A percentile compares a stretch with the other conserved stretches of the same genome.
Conservation (phyloP, 2,888 invertebrate genomes). For the Mantis religiosa region DNA sequence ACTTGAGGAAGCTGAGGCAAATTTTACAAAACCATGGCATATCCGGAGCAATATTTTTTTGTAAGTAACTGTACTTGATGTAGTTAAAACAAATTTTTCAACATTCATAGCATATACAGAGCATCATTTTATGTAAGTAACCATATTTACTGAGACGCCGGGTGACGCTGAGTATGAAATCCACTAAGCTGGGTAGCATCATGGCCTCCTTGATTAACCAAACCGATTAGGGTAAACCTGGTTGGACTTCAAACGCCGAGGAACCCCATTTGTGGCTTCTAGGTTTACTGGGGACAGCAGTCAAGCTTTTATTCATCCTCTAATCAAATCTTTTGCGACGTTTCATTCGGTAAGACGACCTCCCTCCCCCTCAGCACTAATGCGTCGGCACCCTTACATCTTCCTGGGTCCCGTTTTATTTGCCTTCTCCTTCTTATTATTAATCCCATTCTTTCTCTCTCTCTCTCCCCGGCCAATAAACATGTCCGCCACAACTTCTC, state of each 20-base stretch:
- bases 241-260: not conserved
- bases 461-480: slow-evolving; percentile 3
- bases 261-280: not conserved
- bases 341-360: not conserved
- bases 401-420: not conserved
- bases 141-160: too few relatives aligned
- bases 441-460: slow-evolving; percentile 11
- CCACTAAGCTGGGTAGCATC: not conserved
- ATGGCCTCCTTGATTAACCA: not conserved
- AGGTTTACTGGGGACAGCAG: not conserved
- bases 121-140: too few relatives aligned
- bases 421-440: not conserved
- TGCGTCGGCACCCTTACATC: slow-evolving; percentile 7
- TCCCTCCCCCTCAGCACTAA: not conserved
- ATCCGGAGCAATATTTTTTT: too few relatives aligned
- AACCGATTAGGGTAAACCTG: not conserved
- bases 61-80: too few relatives aligned
- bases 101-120: too few relatives aligned
- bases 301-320: not conserved
- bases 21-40: too few relatives aligned
- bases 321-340: slow-evolving; percentile 5
- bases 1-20: too few relatives aligned
- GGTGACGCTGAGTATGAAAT: not conserved
- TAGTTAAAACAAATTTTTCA: too few relatives aligned
- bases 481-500: not conserved